Percentiles rank a stretch among this genome's conserved stretches.
phyloP scores from a whole-genome alignment of 2,888 invertebrate genomes.

The Cephalotes varians region DNA sequence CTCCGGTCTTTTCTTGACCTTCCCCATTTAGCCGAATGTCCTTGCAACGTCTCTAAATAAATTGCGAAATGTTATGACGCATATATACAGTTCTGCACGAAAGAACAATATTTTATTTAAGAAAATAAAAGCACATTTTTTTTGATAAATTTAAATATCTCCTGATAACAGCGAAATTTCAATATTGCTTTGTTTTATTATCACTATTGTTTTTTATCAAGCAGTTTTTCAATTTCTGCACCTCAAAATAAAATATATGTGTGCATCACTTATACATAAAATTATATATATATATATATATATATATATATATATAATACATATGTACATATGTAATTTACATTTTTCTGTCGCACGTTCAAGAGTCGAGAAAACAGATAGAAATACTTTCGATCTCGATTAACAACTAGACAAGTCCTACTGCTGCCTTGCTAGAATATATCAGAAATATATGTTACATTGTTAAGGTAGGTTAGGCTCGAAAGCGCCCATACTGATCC shows the following conservation, averaged over 20 bases:
- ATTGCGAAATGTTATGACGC: not conserved
- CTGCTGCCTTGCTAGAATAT: not conserved
- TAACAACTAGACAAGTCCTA: not conserved
- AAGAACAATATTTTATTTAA: not conserved
- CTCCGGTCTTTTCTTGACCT: slow-evolving; percentile 71
- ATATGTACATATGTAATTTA: not conserved
- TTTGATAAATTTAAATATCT: slow-evolving; percentile 3
- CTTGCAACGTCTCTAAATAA: slow-evolving; percentile 11
- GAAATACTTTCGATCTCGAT: not conserved
- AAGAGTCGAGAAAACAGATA: not conserved
- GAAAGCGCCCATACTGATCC: not conserved
- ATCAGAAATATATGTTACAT: not conserved
- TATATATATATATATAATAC: not conserved
- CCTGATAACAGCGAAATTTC: not conserved
- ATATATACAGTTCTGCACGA: not conserved
- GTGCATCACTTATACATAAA: not conserved
- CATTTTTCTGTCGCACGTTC: not conserved
- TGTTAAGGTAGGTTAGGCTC: slow-evolving; percentile 17
- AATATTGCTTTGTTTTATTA: not conserved
- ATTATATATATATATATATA: not conserved
- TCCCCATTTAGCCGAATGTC: slow-evolving; percentile 71
- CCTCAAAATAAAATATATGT: not conserved
- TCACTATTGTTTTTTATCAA: not conserved
- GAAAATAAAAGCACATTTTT: not conserved
- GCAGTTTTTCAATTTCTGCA: not conserved